Conservation (phyloP, 2,888 invertebrate species). For the Stenurella melanura region DNA sequence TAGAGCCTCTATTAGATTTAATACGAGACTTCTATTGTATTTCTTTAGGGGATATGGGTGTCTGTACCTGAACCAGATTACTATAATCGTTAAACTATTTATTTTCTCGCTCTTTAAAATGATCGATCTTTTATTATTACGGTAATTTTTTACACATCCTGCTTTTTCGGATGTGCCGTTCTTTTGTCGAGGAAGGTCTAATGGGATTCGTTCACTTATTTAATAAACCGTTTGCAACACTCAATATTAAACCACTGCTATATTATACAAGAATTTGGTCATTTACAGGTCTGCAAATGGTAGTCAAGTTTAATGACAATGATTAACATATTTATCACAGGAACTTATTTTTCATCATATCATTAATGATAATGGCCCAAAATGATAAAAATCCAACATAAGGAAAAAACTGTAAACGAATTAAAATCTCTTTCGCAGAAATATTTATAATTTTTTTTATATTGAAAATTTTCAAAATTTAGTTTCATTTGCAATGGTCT, state of each 20-base stretch:
- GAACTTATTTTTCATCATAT: too few relatives aligned
- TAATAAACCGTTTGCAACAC: constrained; percentile 43
- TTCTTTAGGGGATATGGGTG: constrained; percentile 62
- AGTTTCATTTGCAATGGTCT: too few relatives aligned
- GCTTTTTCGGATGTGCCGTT: constrained; percentile 51
- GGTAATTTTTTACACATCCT: constrained; percentile 59
- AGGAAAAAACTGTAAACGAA: too few relatives aligned
- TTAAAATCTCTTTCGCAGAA: too few relatives aligned
- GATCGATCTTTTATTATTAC: constrained; percentile 51
- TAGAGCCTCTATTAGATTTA: constrained; percentile 72
- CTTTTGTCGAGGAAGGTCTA: constrained; percentile 33
- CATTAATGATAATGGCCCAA: too few relatives aligned
- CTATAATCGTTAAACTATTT: constrained; percentile 66
- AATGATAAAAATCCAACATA: too few relatives aligned
- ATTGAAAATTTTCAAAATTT: too few relatives aligned
- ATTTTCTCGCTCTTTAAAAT: constrained; percentile 58
- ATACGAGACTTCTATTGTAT: constrained; percentile 67
- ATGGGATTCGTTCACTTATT: constrained; percentile 25
- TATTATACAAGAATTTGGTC: constrained; percentile 15
- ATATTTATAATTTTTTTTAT: too few relatives aligned
- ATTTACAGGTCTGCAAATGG: not conserved
- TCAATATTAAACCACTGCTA: not conserved
- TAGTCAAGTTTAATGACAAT: too few relatives aligned
- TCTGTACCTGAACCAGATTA: constrained; percentile 68
- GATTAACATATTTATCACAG: too few relatives aligned